Percentiles rank a stretch among this genome's conserved stretches.
These are phyloP conservation scores for Exaiptasia diaphana DNA, from an alignment of 64 coral and sea anemone species.

Conservation along the genomic window DNA sequence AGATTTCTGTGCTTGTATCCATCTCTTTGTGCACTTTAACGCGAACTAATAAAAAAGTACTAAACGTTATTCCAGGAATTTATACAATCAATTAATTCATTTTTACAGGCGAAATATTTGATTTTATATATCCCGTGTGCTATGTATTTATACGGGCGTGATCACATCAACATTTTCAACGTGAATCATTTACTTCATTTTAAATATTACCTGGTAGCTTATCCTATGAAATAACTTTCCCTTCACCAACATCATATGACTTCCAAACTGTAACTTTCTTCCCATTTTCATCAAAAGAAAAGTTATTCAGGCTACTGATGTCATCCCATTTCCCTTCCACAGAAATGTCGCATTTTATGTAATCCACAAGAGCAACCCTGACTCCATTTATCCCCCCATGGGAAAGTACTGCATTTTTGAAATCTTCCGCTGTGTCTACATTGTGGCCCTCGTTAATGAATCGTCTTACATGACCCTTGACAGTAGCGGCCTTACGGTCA, in stretches of 20 bases:
- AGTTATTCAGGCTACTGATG: slow-evolving; percentile 14
- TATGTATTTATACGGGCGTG: neutral
- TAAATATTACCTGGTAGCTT: neutral
- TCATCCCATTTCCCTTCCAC: slow-evolving; percentile 13
- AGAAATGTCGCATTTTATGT: neutral
- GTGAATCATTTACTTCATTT: too few species aligned
- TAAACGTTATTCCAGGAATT: neutral
- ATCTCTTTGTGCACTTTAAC: neutral
- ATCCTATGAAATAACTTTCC: neutral
- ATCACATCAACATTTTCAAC: neutral
- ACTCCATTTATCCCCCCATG: slow-evolving; percentile 29
- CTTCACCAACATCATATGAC: slow-evolving; percentile 2
- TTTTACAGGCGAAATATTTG: neutral
- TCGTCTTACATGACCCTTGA: neutral
- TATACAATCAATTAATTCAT: neutral
- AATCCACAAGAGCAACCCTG: neutral
- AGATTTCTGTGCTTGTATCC: too few species aligned
- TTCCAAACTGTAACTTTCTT: too few species aligned
- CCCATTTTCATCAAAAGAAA: neutral
- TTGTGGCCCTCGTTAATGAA: neutral
- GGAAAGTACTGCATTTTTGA: slow-evolving; percentile 25
- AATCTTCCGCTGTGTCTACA: neutral
- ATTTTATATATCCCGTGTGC: neutral
- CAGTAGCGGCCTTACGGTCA: neutral
- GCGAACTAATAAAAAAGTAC: neutral